These are phyloP conservation scores for Paramuricea clavata DNA, from an alignment of 92 coral and sea anemone genomes.

Conservation along the genomic window DNA sequence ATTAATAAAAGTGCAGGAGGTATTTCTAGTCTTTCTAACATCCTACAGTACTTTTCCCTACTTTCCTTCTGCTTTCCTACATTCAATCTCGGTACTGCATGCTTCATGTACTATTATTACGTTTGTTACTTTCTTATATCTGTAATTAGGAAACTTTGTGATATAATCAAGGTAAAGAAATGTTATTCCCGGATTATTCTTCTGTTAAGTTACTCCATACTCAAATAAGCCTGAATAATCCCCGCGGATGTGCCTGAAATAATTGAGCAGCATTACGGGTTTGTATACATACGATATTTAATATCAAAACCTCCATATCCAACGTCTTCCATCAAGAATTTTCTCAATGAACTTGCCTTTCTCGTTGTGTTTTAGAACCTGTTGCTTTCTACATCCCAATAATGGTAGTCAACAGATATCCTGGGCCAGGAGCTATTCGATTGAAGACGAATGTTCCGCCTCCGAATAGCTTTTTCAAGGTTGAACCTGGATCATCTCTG, in stretches of 20 bases:
- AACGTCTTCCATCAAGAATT: background rate
- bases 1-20: no score
- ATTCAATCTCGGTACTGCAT: no score
- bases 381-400: constrained; percentile 20
- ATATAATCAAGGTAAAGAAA: background rate
- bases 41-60: no score
- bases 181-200: background rate
- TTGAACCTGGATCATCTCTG: constrained; percentile 3
- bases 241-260: no score
- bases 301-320: background rate
- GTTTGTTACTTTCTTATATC: no score
- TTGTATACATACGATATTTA: background rate
- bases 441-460: constrained; percentile 39
- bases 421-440: constrained; percentile 34
- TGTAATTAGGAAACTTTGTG: no score
- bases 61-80: no score
- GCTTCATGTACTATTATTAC: no score
- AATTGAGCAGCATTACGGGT: no score
- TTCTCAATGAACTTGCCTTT: background rate
- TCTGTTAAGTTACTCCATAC: no score
- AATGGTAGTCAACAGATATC: constrained; percentile 13
- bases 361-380: background rate
- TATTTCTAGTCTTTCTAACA: no score
- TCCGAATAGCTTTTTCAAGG: constrained; percentile 14
- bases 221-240: no score